These are phyloP conservation scores for Lutjanus erythropterus DNA, from an alignment of 2,113 vertebrate species.

Conservation along the genomic window DNA sequence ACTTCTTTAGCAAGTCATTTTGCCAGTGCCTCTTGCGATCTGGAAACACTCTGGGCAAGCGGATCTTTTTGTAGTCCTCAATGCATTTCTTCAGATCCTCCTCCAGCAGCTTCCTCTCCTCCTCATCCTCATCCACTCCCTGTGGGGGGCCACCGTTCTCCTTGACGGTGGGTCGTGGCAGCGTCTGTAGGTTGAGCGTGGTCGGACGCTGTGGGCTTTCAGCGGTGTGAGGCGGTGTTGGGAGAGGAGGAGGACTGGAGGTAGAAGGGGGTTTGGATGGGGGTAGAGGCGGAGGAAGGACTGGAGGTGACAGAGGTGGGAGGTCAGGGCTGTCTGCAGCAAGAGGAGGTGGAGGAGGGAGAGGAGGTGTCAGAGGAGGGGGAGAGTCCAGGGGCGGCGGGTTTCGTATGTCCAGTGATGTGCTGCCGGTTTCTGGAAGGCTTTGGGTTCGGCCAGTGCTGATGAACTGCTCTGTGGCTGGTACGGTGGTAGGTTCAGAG, in stretches of 20 bases:
- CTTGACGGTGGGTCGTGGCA: slow-evolving; percentile 64
- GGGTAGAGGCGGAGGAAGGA: slow-evolving; percentile 42
- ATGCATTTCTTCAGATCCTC: slow-evolving; percentile 87
- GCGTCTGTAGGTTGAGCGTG: slow-evolving; percentile 79
- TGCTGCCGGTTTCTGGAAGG: slow-evolving; percentile 62
- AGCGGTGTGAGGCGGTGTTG: not conserved
- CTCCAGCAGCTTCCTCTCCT: slow-evolving; percentile 85
- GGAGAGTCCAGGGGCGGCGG: slow-evolving; percentile 30
- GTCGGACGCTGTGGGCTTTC: slow-evolving; percentile 76
- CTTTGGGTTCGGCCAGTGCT: slow-evolving; percentile 55
- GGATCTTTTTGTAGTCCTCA: slow-evolving; percentile 85
- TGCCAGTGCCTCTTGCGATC: slow-evolving; percentile 88
- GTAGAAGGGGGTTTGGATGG: slow-evolving; percentile 46
- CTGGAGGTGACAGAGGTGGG: slow-evolving; percentile 50
- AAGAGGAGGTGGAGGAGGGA: slow-evolving; percentile 47
- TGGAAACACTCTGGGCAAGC: slow-evolving; percentile 83
- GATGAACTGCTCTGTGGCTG: slow-evolving; percentile 20
- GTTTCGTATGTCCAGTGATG: slow-evolving; percentile 43
- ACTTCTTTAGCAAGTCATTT: slow-evolving; percentile 86
- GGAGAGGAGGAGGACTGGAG: slow-evolving; percentile 53
- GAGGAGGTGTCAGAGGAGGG: slow-evolving; percentile 45
- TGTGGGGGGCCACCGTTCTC: slow-evolving; percentile 77
- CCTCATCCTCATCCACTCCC: slow-evolving; percentile 71
- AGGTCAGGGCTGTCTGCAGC: slow-evolving; percentile 49
- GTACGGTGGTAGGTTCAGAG: not conserved